Percentiles rank a stretch among this genome's conserved stretches.
Conservation (phyloP, 1,140 invertebrate species). For the Zaprionus lachaisei region DNA sequence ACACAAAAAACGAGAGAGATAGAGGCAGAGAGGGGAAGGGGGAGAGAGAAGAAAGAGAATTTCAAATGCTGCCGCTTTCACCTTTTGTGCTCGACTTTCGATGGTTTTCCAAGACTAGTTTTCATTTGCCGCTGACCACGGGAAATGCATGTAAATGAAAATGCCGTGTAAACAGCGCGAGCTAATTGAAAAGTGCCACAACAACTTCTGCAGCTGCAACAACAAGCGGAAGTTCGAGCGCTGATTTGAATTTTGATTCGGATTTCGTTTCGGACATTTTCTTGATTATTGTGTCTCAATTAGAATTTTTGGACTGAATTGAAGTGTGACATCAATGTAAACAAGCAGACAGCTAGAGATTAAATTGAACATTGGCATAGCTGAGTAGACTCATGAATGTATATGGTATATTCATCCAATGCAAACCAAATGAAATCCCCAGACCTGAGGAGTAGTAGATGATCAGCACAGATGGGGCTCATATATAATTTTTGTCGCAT, state of each 20-base stretch:
- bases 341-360: background rate
- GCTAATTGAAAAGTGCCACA: conserved; percentile 59
- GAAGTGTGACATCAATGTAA: conserved; percentile 12
- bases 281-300: conserved; percentile 55
- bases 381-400: background rate
- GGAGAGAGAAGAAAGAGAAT: conserved; percentile 45
- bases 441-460: too few species aligned
- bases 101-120: conserved; percentile 8
- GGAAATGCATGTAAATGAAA: conserved; percentile 61
- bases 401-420: background rate
- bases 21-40: background rate
- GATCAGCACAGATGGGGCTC: background rate
- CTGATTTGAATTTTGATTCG: conserved; percentile 35
- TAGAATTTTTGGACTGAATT: conserved; percentile 29
- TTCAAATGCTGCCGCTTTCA: conserved; percentile 63
- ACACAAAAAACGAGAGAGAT: conserved; percentile 29
- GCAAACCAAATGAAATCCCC: too few species aligned
- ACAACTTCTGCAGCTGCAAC: conserved; percentile 19
- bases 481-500: background rate
- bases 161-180: conserved; percentile 62
- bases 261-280: conserved; percentile 21
- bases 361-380: background rate
- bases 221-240: conserved; percentile 48
- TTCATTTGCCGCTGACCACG: conserved; percentile 39
- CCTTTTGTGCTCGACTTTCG: conserved; percentile 51